Base-by-base conservation (phyloP, 2,113 vertebrate species). In the Pao palembangensis region DNA sequence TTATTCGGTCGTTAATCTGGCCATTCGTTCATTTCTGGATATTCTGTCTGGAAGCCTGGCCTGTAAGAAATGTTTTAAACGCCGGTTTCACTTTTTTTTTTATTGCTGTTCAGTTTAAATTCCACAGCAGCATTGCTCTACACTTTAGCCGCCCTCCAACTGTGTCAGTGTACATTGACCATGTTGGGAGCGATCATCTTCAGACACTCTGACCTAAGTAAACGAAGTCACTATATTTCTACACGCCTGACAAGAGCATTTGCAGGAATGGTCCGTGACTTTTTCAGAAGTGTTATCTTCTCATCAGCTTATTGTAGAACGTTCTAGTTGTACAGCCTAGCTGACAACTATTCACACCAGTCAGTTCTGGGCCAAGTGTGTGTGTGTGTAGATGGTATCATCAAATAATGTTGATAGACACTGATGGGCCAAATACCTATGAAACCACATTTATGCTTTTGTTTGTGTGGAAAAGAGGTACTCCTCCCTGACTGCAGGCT, bases 401-500 rank as follows among this genome's bases (percentile, higher is more conserved):
- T 20, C 16, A 15, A 17, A 44, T 15, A 44, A 17, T 44, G 44
- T 17, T 17, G n/a, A 7, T 4, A n/a, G 15, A n/a, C n/a, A 47
- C 15, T 7, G 3, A n/a, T 47, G 44, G 2, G 64, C 48, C 52
- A 38, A 67, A 58, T 51, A 51, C 76, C 43, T 21, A 65, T 57
- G 46, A 67, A 54, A 54, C 65, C 48, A 44, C 73, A 75, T 68
- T 72, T 57, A 73, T 1, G 1, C 55, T 61, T 68, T 68, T 48
- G 75, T 55, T 73, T 67, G 71, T 68, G 75, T 42, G 71, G 55
- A 67, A 66, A 69, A 69, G 52, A 28, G 25, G 38, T 44, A 11
- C 81, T 76, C 78, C 73, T 71, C 77, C 66, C 71, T 75, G 71
- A 69, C 72, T 78, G 31, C 67, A 78, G 80, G 74, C 67, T 43